Evolutionary conservation across 2,888 invertebrate species (phyloP).

Genomic region (Phaonia tiefii): DNA sequence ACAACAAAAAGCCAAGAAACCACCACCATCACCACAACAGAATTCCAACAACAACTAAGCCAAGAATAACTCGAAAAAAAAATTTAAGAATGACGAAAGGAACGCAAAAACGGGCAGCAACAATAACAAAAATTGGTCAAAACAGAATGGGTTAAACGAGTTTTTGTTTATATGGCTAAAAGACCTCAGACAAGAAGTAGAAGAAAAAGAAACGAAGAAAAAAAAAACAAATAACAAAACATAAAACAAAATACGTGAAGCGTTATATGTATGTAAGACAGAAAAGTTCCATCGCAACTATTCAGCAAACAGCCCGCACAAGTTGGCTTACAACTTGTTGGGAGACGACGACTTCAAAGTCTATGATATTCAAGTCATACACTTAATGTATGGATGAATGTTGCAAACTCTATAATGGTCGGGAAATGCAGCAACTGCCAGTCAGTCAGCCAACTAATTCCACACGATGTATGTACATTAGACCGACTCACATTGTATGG

Average conservation of each 20-base stretch:
- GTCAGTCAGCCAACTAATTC: too few species aligned
- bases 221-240: too few species aligned
- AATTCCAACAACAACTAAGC: constrained; percentile 51
- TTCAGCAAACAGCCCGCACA: not conserved
- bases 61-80: constrained; percentile 20
- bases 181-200: constrained; percentile 9
- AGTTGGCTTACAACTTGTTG: too few species aligned
- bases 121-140: constrained; percentile 50
- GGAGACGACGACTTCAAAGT: too few species aligned
- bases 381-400: too few species aligned
- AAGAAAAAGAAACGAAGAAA: constrained; percentile 31
- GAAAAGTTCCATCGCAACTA: not conserved
- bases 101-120: constrained; percentile 12
- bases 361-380: too few species aligned
- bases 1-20: constrained; percentile 42
- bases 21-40: constrained; percentile 56
- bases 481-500: too few species aligned
- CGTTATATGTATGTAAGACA: constrained; percentile 52
- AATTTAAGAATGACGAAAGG: constrained; percentile 18
- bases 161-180: constrained; percentile 51
- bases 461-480: too few species aligned
- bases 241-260: constrained; percentile 38
- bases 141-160: constrained; percentile 43
- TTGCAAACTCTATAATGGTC: too few species aligned
- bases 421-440: too few species aligned